Conservation (phyloP, 1,140 invertebrate genomes). For the Temnothorax curvispinosus region DNA sequence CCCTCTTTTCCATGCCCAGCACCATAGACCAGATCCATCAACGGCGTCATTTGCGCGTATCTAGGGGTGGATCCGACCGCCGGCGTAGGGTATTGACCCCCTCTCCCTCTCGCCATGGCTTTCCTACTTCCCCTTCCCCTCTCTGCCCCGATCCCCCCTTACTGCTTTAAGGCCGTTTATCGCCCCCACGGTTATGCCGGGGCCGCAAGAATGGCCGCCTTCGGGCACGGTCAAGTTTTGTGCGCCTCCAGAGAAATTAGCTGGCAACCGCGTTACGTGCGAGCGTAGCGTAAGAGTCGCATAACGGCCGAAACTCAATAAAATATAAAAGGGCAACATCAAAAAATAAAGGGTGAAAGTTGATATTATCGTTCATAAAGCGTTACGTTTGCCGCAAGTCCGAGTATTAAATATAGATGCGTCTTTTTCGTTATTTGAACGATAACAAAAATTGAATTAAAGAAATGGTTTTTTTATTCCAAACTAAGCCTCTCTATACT, state of each 20-base stretch:
- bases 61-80: slow-evolving; percentile 73
- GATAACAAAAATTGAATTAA: neutral
- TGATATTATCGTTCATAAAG: neutral
- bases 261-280: neutral
- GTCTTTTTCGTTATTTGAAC: neutral
- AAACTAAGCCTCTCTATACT: neutral
- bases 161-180: slow-evolving; percentile 54
- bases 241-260: slow-evolving; percentile 65
- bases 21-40: slow-evolving; percentile 77
- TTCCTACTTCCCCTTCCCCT: slow-evolving; percentile 25
- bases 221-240: slow-evolving; percentile 40
- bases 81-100: slow-evolving; percentile 69
- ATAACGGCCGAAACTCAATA: neutral
- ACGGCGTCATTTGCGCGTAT: slow-evolving; percentile 80
- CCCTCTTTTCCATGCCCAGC: slow-evolving; percentile 54
- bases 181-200: neutral
- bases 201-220: slow-evolving; percentile 52
- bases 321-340: neutral
- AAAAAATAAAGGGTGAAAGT: neutral
- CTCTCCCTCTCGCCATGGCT: slow-evolving; percentile 50
- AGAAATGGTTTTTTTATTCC: neutral
- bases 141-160: neutral
- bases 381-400: neutral
- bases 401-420: neutral
- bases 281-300: neutral